Evolutionary conservation across 1,140 invertebrate species (phyloP).

Genomic region (Wasmannia auropunctata): DNA sequence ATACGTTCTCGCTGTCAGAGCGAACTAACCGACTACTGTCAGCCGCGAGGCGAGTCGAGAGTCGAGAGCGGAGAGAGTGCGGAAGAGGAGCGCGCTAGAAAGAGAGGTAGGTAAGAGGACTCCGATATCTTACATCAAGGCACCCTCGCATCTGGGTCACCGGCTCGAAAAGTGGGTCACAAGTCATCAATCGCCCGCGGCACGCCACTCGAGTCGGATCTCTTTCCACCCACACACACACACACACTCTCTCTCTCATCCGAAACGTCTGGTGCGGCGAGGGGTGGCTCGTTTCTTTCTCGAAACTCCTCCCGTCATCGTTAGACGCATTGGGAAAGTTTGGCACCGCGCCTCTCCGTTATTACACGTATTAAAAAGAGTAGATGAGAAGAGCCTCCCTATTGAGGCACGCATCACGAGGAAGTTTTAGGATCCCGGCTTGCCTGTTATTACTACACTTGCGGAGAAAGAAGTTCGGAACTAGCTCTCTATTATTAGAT

Average conservation of each 20-base stretch:
- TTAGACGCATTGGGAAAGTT: slow-evolving; percentile 17
- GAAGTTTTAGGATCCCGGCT: slow-evolving; percentile 3
- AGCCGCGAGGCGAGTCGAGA: slow-evolving; percentile 20
- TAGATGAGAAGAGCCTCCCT: slow-evolving; percentile 2
- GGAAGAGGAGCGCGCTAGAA: slow-evolving; percentile 40
- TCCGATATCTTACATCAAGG: slow-evolving; percentile 76
- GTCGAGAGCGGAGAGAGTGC: slow-evolving; percentile 44
- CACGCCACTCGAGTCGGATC: slow-evolving; percentile 67
- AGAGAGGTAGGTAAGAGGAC: slow-evolving; percentile 49
- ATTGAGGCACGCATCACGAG: background rate
- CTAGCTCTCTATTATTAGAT: slow-evolving; percentile 43
- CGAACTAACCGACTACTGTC: slow-evolving; percentile 34
- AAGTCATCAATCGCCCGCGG: slow-evolving; percentile 81
- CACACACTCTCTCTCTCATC: slow-evolving; percentile 23
- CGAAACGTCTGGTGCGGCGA: slow-evolving; percentile 24
- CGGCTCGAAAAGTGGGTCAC: slow-evolving; percentile 79
- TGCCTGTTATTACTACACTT: slow-evolving; percentile 39
- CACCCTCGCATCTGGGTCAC: slow-evolving; percentile 79
- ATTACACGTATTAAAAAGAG: slow-evolving; percentile 16
- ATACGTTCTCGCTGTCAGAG: slow-evolving; percentile 35
- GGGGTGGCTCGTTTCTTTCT: background rate
- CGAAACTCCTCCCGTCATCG: background rate
- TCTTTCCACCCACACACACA: slow-evolving; percentile 54
- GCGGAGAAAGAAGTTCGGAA: slow-evolving; percentile 25
- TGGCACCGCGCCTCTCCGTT: background rate